Conservation (phyloP, 2,888 invertebrate genomes). For the Bugula neritina region DNA sequence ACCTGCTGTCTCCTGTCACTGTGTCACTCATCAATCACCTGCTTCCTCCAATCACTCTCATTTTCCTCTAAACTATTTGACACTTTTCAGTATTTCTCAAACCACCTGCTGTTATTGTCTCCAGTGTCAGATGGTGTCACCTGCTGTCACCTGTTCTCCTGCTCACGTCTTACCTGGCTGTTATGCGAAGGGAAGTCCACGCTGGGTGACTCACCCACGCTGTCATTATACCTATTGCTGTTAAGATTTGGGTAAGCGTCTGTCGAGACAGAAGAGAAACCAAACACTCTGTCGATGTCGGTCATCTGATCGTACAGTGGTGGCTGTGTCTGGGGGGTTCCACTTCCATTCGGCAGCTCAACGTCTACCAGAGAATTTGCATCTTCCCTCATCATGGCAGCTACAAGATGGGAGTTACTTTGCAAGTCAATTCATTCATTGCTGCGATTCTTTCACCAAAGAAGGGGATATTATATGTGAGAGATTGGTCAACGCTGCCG, state of each 20-base stretch:
- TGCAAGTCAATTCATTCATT: no score
- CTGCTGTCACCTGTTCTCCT: neutral
- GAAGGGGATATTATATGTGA: no score
- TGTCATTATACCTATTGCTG: neutral
- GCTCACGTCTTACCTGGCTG: neutral
- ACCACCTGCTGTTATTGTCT: neutral
- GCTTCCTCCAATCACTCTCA: neutral
- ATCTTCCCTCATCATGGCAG: neutral
- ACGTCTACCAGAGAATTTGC: neutral
- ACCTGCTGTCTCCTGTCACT: no score
- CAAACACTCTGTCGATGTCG: neutral
- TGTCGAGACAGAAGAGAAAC: neutral
- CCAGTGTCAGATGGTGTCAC: neutral
- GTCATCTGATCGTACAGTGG: neutral
- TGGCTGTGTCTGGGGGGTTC: neutral
- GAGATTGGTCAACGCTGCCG: no score
- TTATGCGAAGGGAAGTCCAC: neutral
- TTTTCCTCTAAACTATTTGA: neutral
- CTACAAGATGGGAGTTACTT: neutral
- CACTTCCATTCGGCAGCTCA: neutral
- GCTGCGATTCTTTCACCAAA: no score
- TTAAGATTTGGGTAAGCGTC: neutral
- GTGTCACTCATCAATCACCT: no score
- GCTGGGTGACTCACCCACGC: neutral
- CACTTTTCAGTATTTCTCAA: neutral